phyloP scores from a whole-genome alignment of 2,113 vertebrate species.

The Tylochromis polylepis region DNA sequence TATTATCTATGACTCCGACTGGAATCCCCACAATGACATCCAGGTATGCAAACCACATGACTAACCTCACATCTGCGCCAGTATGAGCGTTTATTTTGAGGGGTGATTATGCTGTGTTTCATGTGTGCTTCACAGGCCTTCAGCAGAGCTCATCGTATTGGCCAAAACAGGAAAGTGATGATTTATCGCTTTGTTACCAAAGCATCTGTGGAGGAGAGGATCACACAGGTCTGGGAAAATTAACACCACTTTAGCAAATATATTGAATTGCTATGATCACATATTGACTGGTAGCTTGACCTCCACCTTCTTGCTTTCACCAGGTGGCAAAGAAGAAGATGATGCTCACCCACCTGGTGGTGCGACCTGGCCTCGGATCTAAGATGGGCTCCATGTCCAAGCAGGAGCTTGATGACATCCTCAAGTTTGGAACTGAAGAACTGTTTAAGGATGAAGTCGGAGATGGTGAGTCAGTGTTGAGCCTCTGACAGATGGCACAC shows the following conservation, averaged over 20 bases:
- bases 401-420: conserved; percentile 96
- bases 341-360: conserved; percentile 97
- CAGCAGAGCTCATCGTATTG: conserved; percentile 96
- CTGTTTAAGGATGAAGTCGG: conserved; percentile 92
- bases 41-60: conserved; percentile 74
- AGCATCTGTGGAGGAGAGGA: conserved; percentile 95
- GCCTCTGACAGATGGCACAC: not conserved
- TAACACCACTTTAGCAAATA: not conserved
- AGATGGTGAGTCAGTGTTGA: conserved; percentile 71
- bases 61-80: not conserved
- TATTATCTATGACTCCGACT: conserved; percentile 97
- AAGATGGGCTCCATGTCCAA: conserved; percentile 99
- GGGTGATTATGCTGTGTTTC: not conserved
- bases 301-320: not conserved
- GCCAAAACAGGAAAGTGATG: conserved; percentile 98
- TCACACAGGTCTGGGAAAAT: conserved; percentile 80
- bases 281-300: not conserved
- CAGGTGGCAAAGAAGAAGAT: conserved; percentile 98
- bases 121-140: conserved; percentile 78
- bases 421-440: conserved; percentile 97
- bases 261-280: not conserved
- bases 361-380: conserved; percentile 92
- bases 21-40: conserved; percentile 99
- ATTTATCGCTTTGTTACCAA: conserved; percentile 98
- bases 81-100: not conserved